Base-by-base conservation (phyloP, 2,888 invertebrate species). In the Pherbina coryleti region DNA sequence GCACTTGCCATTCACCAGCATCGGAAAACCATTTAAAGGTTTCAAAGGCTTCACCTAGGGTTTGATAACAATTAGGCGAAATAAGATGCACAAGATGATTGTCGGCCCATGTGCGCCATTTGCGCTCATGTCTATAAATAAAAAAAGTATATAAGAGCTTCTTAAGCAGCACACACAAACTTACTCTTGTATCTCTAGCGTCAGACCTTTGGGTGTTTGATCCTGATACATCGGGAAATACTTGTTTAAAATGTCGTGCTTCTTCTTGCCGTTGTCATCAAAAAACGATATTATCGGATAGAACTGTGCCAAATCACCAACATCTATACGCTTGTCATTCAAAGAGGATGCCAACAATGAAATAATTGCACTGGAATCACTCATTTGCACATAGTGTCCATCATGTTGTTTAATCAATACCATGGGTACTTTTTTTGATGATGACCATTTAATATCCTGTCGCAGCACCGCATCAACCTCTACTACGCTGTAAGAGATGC, bases 61-160 rank as follows among this genome's bases (percentile, higher is more conserved):
- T 96, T 78, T 98, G 93, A 87, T 99, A 99, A 44, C 98, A 97
- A 90, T 99, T 99, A 0, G 99, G 99, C 0, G 99, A 98, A 51
- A 99, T 91, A 0, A 94, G 93, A 88, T 98, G 99, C 0, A 99
- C 98, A 1, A 98, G 91, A 57, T 94, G 93, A 70, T 93, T 92
- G 88, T 99, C 99, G 0, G 95, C 95, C 99, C 99, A 99, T 86
- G 94, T 93, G 69, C 99, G 92, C 99, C 99, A 99, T 86, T 96
- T 94, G 51, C 97, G 92, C 90, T 99, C 99, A 82, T 95, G 95
- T 57, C 98, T 98, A 86, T 8, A 53, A 64, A 31, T 17, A 57
- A 44, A 49, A 66, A 25, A 77, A 49, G 31, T 62, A 62, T 44
- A 8, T 31, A 14, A 5, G 3, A 55, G 17, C 34, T 64, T 19